Evolutionary conservation across 2,797 vertebrate species (phyloP), one percentile per base, ranked within the genome.

Genomic region (Phataginus tetradactyla): DNA sequence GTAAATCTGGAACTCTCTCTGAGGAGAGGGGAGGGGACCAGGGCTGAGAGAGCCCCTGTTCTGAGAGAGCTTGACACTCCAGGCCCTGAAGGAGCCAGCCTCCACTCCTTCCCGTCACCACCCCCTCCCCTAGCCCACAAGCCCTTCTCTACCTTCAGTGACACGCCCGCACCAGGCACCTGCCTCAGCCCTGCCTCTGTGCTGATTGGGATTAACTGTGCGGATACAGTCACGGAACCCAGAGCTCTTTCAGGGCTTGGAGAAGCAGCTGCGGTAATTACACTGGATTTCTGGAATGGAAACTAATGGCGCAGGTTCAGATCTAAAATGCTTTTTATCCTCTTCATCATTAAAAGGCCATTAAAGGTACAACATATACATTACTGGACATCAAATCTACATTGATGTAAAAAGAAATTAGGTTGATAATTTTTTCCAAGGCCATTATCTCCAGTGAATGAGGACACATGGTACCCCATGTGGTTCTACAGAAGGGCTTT

Each of bases 301-400:
- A 95, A 97, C 91, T 97, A 97, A 97, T 97, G 97, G 87, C 84
- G 93, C 90, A 55, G 91, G 94, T 92, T 96, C 91, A 95, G 85
- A 95, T 92, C 77, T 94, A 90, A 97, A 97, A 87, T 66, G 91
- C 90, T 80, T 96, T 96, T 97, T 95, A 97, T 95, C 91, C 72
- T 93, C 57, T 97, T 97, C 91, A 90, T 97, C 94, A 97, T 97
- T 98, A 98, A 97, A 98, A 97, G 93, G 77, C 90, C 96, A 97
- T 98, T 98, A 97, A 97, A 98, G 88, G 94, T 96, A 97, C 85
- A 95, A 86, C n/a, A 93, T 84, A 97, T 97, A 94, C 63, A 98
- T 97, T 97, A 97, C 84, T 86, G 94, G 91, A 88, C 93, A 97
- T 97, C 96, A 96, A 97, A 86, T 94, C 96, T 90, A 85, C 95